phyloP scores from a whole-genome alignment of 2,113 vertebrate species.

The Cinclus cinclus region DNA sequence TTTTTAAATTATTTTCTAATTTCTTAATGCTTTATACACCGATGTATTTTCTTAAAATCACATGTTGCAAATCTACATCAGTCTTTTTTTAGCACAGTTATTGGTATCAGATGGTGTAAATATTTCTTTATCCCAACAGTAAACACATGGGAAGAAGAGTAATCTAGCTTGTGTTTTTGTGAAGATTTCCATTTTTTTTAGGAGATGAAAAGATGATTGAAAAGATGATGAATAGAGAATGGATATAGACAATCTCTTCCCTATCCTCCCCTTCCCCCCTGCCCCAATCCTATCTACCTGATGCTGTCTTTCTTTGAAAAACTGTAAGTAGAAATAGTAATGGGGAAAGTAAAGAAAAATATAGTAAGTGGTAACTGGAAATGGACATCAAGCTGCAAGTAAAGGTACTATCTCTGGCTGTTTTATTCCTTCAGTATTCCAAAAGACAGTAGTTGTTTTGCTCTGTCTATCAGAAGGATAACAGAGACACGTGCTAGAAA shows the following conservation, averaged over 20 bases:
- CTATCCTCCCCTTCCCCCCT: rapidly evolving
- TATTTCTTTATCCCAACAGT: background rate
- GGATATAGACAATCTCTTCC: background rate
- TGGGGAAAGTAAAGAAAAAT: background rate
- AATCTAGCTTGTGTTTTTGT: background rate
- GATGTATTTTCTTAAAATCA: background rate
- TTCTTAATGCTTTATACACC: background rate
- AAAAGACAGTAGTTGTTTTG: background rate
- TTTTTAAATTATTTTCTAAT: background rate
- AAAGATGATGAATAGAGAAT: background rate
- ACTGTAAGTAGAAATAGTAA: background rate
- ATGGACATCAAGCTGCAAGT: background rate
- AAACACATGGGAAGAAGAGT: background rate
- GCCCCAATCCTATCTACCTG: background rate
- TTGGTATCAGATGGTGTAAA: background rate
- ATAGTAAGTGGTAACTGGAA: background rate
- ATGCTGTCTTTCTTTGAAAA: background rate
- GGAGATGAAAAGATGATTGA: background rate
- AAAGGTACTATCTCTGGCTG: background rate
- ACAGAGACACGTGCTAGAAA: background rate
- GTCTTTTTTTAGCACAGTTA: background rate
- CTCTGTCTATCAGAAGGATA: background rate
- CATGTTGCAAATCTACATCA: background rate
- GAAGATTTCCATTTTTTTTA: background rate
- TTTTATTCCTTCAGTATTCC: background rate